A percentile compares a stretch with the other conserved stretches of the same genome.
Conservation (phyloP, 2,113 vertebrate species). For the Percina caprodes region DNA sequence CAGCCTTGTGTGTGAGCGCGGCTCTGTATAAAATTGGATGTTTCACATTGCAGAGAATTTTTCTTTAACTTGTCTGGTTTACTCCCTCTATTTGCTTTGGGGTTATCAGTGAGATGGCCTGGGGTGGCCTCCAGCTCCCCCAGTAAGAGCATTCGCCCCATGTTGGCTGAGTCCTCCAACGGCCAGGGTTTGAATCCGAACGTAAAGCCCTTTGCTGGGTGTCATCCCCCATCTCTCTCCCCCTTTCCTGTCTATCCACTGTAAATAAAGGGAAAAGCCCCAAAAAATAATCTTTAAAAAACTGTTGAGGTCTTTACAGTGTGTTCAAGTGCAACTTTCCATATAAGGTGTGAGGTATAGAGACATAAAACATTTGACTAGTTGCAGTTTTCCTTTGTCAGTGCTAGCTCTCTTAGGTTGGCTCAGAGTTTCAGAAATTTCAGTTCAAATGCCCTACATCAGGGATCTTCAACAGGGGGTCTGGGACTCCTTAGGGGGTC, state of each 20-base stretch:
- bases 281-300: too few relatives aligned
- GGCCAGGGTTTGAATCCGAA: too few relatives aligned
- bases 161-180: too few relatives aligned
- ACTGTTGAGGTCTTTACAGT: neutral
- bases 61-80: neutral
- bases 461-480: too few relatives aligned
- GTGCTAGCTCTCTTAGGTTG: neutral
- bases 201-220: too few relatives aligned
- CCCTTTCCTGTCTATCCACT: too few relatives aligned
- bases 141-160: too few relatives aligned
- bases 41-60: neutral
- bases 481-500: too few relatives aligned
- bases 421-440: neutral
- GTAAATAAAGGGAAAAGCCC: too few relatives aligned
- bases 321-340: neutral
- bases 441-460: neutral
- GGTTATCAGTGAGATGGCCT: neutral
- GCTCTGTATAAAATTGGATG: neutral
- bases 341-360: neutral
- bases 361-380: neutral
- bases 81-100: neutral
- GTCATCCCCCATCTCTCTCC: too few relatives aligned
- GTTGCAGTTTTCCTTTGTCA: neutral
- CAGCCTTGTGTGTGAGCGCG: neutral
- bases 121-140: too few relatives aligned